phyloP scores from a whole-genome alignment of 2,888 invertebrate genomes.

The Sesia bembeciformis region DNA sequence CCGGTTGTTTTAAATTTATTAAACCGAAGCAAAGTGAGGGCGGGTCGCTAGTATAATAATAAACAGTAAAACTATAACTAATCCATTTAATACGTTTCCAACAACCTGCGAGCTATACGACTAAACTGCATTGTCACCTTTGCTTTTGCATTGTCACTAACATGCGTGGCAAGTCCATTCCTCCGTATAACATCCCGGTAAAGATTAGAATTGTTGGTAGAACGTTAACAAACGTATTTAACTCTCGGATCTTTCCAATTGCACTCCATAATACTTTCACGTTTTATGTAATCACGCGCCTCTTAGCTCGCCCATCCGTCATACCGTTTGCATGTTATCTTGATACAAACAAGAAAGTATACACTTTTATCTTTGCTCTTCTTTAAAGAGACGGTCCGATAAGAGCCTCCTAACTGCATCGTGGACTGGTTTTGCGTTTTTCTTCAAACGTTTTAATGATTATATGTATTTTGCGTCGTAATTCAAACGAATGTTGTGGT shows the following conservation, averaged over 20 bases:
- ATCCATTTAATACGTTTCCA: not conserved
- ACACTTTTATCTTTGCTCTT: conserved; percentile 34
- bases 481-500: no score
- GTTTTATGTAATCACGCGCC: conserved; percentile 56
- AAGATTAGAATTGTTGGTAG: conserved; percentile 21
- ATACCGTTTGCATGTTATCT: conserved; percentile 49
- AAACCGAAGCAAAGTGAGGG: no score
- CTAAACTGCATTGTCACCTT: not conserved
- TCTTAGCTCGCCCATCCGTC: conserved; percentile 51
- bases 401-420: conserved; percentile 14
- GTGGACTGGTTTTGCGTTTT: not conserved
- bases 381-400: conserved; percentile 34
- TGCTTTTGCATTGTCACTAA: not conserved
- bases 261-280: conserved; percentile 56
- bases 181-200: no score
- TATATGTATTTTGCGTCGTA: no score
- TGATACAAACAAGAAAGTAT: conserved; percentile 50
- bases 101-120: not conserved
- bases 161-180: not conserved
- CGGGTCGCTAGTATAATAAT: no score
- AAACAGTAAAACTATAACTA: not conserved
- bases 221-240: conserved; percentile 29
- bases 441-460: not conserved
- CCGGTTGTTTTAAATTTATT: no score
- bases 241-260: conserved; percentile 42